Conservation (phyloP, 1,140 invertebrate species). For the Ceratitis capitata region DNA sequence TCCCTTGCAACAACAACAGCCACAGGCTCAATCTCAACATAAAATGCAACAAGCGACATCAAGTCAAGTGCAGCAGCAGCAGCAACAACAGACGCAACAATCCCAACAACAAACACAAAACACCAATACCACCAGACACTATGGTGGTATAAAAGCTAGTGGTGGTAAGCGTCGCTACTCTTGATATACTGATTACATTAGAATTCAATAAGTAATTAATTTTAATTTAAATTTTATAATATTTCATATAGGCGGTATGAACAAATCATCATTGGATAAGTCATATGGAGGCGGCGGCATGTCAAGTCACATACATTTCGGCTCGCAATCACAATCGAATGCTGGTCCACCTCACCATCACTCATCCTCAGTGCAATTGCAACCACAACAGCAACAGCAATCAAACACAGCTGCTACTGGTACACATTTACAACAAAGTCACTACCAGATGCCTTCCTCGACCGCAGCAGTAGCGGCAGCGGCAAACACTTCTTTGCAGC, state of each 20-base stretch:
- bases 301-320: conserved; percentile 55
- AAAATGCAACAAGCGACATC: conserved; percentile 43
- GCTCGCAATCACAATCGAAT: conserved; percentile 50
- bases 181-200: no score
- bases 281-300: conserved; percentile 49
- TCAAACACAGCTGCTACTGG: conserved; percentile 54
- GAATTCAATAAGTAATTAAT: background rate
- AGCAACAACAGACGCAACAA: conserved; percentile 40
- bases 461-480: conserved; percentile 43
- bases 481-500: conserved; percentile 48
- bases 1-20: conserved; percentile 46
- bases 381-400: conserved; percentile 54
- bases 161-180: conserved; percentile 40
- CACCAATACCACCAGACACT: conserved; percentile 51
- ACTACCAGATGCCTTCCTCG: conserved; percentile 62
- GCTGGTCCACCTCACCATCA: conserved; percentile 50
- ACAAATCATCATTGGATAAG: conserved; percentile 58
- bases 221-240: conserved; percentile 26
- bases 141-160: conserved; percentile 52
- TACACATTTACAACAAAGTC: conserved; percentile 50
- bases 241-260: conserved; percentile 51
- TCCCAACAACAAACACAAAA: conserved; percentile 33
- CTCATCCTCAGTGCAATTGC: conserved; percentile 42
- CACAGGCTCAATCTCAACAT: conserved; percentile 45
- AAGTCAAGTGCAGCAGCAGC: conserved; percentile 45